phyloP scores from a whole-genome alignment of 1,140 invertebrate genomes.

The Drosophila ogumai region DNA sequence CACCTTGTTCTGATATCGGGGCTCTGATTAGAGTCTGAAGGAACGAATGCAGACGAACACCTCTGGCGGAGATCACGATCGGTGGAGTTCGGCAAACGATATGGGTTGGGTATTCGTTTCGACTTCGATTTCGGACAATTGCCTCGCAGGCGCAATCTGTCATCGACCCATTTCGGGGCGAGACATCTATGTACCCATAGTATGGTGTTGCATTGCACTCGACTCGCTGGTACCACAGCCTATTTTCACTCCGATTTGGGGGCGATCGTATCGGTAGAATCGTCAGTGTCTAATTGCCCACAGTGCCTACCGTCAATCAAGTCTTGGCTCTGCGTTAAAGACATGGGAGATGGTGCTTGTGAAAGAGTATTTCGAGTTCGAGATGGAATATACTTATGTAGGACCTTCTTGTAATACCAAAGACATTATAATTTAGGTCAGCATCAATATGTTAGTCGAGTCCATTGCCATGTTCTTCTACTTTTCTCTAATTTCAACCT shows the following conservation, averaged over 20 bases:
- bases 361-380: not conserved
- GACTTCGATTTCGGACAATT: slow-evolving; percentile 36
- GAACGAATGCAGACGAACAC: not conserved
- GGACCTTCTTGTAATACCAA: no score
- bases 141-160: slow-evolving; percentile 21
- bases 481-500: no score
- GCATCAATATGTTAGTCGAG: no score
- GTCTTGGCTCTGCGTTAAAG: not conserved
- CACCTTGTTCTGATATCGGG: slow-evolving; percentile 47
- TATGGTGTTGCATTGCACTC: not conserved
- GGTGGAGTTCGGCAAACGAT: slow-evolving; percentile 35
- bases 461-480: no score
- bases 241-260: not conserved
- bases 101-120: slow-evolving; percentile 25
- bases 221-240: not conserved
- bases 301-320: slow-evolving; percentile 11
- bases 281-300: slow-evolving; percentile 19
- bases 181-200: slow-evolving; percentile 32
- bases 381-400: not conserved
- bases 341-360: not conserved
- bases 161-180: slow-evolving; percentile 36
- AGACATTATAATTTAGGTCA: no score
- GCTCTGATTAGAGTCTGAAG: slow-evolving; percentile 24
- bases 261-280: not conserved
- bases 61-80: slow-evolving; percentile 7